A percentile compares a stretch with the other conserved stretches of the same genome.
Evolutionary conservation across 2,113 vertebrate species (phyloP).

Genomic region (Pithys albifrons): DNA sequence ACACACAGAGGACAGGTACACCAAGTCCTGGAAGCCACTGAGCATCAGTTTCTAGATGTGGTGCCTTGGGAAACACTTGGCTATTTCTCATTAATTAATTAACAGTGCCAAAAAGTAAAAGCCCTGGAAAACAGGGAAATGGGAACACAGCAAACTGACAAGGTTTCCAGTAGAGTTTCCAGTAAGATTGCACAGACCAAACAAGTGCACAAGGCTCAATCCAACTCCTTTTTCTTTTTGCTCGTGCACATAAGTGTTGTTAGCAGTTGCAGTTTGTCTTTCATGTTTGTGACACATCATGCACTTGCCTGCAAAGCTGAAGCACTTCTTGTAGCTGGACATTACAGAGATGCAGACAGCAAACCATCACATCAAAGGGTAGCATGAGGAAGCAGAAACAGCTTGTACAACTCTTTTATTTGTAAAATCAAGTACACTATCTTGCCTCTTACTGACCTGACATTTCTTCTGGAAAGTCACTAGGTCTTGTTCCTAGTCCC

Average conservation of each 20-base stretch:
- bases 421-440: neutral
- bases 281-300: accelerated
- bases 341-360: neutral
- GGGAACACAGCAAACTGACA: neutral
- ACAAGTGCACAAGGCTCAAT: neutral
- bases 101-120: neutral
- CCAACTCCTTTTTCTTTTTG: neutral
- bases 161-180: neutral
- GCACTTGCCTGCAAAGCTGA: neutral
- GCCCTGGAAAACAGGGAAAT: neutral
- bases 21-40: accelerated
- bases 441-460: neutral
- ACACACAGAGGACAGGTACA: accelerated
- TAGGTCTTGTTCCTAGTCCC: neutral
- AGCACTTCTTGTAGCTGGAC: neutral
- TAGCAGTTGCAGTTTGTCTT: neutral
- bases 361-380: neutral
- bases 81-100: neutral
- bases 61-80: neutral
- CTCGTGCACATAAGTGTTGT: neutral
- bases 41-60: neutral
- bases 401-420: neutral
- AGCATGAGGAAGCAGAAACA: neutral
- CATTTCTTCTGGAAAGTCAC: neutral
- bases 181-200: neutral